Conservation (phyloP, 1,140 invertebrate genomes). For the Limonius californicus region DNA sequence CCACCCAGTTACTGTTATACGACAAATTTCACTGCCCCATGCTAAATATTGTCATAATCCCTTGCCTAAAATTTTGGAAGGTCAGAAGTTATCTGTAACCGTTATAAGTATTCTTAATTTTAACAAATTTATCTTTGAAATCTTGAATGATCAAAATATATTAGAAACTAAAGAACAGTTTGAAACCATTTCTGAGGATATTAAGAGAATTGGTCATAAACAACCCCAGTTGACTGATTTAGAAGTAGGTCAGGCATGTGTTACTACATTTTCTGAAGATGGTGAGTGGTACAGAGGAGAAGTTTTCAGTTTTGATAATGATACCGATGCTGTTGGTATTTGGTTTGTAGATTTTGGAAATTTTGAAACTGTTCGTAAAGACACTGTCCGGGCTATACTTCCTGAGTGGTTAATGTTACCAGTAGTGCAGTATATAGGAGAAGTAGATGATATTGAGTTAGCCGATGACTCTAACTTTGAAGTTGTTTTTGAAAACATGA, state of each 20-base stretch:
- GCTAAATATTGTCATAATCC: not conserved
- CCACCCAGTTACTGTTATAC: too few relatives aligned
- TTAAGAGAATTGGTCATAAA: not conserved
- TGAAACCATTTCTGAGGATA: conserved; percentile 18
- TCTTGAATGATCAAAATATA: conserved; percentile 1
- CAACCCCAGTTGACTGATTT: conserved; percentile 1
- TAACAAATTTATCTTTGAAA: conserved; percentile 26
- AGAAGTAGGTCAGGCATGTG: conserved; percentile 18
- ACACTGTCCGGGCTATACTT: conserved; percentile 13
- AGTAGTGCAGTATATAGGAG: conserved; percentile 16
- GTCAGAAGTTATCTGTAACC: conserved; percentile 15
- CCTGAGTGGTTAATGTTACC: conserved; percentile 23
- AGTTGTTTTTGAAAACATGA: not conserved
- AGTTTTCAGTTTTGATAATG: not conserved
- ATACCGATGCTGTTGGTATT: conserved; percentile 9
- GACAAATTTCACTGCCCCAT: too few relatives aligned
- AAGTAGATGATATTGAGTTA: conserved; percentile 14
- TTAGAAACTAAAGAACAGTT: conserved; percentile 11
- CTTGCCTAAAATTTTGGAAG: conserved; percentile 1
- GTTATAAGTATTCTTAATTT: conserved; percentile 20
- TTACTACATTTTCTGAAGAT: conserved; percentile 20
- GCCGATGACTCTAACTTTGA: not conserved
- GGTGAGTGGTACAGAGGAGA: conserved; percentile 22
- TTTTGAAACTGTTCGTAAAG: conserved; percentile 15
- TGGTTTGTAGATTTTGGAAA: conserved; percentile 31